These are phyloP conservation scores for Struthio camelus DNA, from an alignment of 2,113 vertebrate species.

Conservation along the genomic window DNA sequence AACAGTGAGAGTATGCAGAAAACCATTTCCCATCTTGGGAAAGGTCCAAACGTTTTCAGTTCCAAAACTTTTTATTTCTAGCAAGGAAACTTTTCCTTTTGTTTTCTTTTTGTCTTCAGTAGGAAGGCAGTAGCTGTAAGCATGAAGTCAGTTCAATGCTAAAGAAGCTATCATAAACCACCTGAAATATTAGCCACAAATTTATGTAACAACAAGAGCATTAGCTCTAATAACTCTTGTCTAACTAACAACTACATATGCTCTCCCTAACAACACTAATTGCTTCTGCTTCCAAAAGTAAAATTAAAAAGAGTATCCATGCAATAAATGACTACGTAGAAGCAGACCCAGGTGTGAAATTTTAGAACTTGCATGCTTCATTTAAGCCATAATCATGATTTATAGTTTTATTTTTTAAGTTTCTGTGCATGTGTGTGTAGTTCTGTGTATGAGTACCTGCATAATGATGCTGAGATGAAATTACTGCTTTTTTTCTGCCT, in stretches of 20 bases:
- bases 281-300: neutral
- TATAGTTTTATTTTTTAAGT: neutral
- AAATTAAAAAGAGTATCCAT: neutral
- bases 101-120: neutral
- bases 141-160: neutral
- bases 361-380: neutral
- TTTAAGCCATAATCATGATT: neutral
- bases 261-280: neutral
- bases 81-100: neutral
- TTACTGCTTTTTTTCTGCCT: neutral
- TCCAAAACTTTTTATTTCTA: neutral
- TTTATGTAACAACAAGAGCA: neutral
- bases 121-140: neutral
- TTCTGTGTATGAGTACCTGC: neutral
- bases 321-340: neutral
- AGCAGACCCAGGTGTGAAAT: neutral
- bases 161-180: neutral
- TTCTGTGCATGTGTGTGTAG: neutral
- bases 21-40: neutral
- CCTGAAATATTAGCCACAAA: neutral
- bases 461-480: neutral
- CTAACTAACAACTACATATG: neutral
- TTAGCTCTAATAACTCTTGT: neutral
- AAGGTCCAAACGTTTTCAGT: neutral
- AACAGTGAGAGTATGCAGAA: neutral